Evolutionary conservation across 2,888 invertebrate genomes (phyloP), one percentile per base, ranked within the genome.

Genomic region (Unio pictorum): DNA sequence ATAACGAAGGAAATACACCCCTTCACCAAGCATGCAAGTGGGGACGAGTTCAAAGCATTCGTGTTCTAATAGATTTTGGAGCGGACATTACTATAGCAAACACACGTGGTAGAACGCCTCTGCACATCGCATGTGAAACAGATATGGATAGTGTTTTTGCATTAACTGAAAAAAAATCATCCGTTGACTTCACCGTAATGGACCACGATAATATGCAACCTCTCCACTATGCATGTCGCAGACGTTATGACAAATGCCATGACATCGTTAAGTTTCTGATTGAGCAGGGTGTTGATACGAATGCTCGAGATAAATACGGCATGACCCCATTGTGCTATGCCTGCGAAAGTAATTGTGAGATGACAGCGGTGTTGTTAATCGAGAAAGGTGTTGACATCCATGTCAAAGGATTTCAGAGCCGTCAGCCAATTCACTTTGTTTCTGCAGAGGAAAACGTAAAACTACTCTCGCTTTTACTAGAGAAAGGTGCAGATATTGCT

Each of bases 241-340:
- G 61, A 26, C 8, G 55, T 20, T 55, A 56, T n/a, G 65, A 64
- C 30, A 55, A 34, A 11, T 58, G 64, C n/a, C 20, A 55, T n/a
- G 55, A 55, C 23, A 60, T 34, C 55, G 69, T 69, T 17, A 55
- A 60, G 34, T 17, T n/a, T 7, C 61, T 69, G 17, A 15, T 69
- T 59, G n/a, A 28, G 55, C 17, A 55, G 23, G 69, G 64, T n/a
- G 69, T 65, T 54, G 60, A 69, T 60, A 64, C 65, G 20, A 45
- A 69, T 57, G 60, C 20, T 0, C 8, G 17, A 26, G 69, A 69
- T 54, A 60, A 60, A 20, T 64, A 55, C 20, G 18, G 26, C 5
- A 69, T 69, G 69, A 64, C 64, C 18, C 60, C 69, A 8, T 28
- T 69, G 54, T 28, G 30, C 28, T 65, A 69, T 28, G 69, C 64